Evolutionary conservation across 1,140 invertebrate genomes (phyloP), one percentile per base, ranked within the genome.

Genomic region (Brachionus calyciflorus): DNA sequence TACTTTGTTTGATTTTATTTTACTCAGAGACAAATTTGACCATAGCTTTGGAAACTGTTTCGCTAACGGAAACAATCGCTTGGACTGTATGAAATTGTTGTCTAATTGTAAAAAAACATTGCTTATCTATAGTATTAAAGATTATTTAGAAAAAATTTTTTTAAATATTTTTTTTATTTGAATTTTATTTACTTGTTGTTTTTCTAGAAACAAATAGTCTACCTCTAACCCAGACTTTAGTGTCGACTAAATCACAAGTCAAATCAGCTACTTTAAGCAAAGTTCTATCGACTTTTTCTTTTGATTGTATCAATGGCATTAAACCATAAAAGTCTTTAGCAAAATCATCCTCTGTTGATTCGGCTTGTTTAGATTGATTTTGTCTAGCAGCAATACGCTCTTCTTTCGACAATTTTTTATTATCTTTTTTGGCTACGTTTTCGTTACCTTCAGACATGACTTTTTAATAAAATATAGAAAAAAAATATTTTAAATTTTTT

Each of bases 91-190:
- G 91, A 49, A 92, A 91, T 81, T 91, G 90, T 84, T 98, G 93
- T 78, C 96, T 88, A 0, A 99, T 80, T 30, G 98, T 92, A 68
- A 97, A 90, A 84, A 99, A 99, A 84, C 95, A 98, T 84, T 96
- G 95, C 83, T 98, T 99, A 73, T 95, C 60, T 65, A 33, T 33
- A n/a, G n/a, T n/a, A n/a, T n/a, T 60, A 1, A 26, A 65, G 12
- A 82, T 80, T 55, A 77, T 76, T 77, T 78, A n/a, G n/a, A 63
- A 60, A 63, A 77, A 21, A 55, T 7, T n/a, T 9, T 33, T 30
- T 28, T 40, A 21, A 28, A n/a, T n/a, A n/a, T n/a, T n/a, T n/a
- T 60, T 57, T 24, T 21, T 17, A 14, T 46, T 7, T 33, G 79
- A 40, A 37, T 46, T 24, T 44, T 19, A 5, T 37, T 37, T 65